Base-by-base conservation (phyloP, 2,797 vertebrate genomes). In the Nyctibius grandis region DNA sequence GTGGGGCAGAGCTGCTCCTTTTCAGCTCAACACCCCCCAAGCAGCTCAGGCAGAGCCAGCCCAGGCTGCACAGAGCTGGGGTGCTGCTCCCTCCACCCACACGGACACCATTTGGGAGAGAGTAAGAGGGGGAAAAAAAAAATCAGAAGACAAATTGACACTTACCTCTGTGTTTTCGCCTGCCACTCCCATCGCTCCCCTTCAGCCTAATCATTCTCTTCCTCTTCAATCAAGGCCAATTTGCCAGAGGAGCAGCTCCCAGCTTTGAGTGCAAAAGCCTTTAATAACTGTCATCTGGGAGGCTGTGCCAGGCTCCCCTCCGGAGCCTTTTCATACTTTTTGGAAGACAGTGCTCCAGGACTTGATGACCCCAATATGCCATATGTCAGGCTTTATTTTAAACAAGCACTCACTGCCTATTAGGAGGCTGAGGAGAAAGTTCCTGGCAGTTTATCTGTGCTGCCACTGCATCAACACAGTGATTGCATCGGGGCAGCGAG, bases 231-330 rank as follows among this genome's bases (percentile, higher is more conserved):
- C 94, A 89, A 93, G 82, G 77, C 75, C 83, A 81, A 85, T 94
- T 89, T 96, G 85, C 82, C 86, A 93, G 70, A 94, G 88, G 59
- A 94, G 85, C 81, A 82, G 78, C 73, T 96, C 74, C 83, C 78
- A 88, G 76, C 63, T 60, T 56, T 80, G 76, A 93, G 85, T 50
- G 95, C 80, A 80, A 84, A 94, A 95, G 54, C 90, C 85, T 90
- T 94, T 96, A 94, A 95, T 97, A 96, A 90, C 87, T 91, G 91
- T 96, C 91, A 95, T 93, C 57, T 74, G 48, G 75, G 83, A 94
- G 72, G 69, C 72, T 91, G 48, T 68, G 92, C 84, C 89, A 95
- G 93, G 63, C 88, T 89, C 78, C 75, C 86, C 89, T 93, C 75
- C 12, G 33, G 88, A 68, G 96, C 91, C 86, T 95, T 85, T 87